Percentiles rank a stretch among this genome's conserved stretches.
Conservation (phyloP, 2,113 vertebrate species). For the Anarrhichthys ocellatus region DNA sequence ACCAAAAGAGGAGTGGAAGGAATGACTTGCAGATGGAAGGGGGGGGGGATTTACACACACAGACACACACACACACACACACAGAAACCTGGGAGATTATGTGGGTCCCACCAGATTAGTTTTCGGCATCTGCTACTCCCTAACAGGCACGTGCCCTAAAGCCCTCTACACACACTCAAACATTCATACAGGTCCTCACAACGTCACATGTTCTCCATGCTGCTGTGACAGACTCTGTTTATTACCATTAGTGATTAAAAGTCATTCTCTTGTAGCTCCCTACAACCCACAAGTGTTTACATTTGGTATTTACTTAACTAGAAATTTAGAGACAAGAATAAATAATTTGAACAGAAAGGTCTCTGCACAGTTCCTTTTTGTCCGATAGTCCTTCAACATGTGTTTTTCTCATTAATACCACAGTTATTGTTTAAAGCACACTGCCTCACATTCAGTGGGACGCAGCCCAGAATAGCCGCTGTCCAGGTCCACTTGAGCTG, state of each 20-base stretch:
- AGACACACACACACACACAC: slow-evolving; percentile 1
- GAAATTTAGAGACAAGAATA: not conserved
- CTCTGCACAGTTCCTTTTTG: not conserved
- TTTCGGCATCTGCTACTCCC: slow-evolving; percentile 66
- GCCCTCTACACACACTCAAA: not conserved
- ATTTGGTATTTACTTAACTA: not conserved
- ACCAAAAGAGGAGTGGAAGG: slow-evolving; percentile 21
- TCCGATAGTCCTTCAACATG: not conserved
- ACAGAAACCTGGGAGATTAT: slow-evolving; percentile 60
- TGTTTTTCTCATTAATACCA: slow-evolving; percentile 18
- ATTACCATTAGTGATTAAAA: not conserved
- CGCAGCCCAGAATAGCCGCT: slow-evolving; percentile 27
- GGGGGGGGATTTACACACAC: slow-evolving; percentile 1
- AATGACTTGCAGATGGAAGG: slow-evolving; percentile 30
- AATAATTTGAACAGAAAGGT: not conserved
- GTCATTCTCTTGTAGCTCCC: not conserved
- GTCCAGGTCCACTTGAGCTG: slow-evolving; percentile 23
- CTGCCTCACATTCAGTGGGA: slow-evolving; percentile 17
- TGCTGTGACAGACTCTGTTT: not conserved
- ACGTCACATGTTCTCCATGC: not conserved
- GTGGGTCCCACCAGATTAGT: slow-evolving; percentile 73
- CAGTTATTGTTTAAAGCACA: not conserved
- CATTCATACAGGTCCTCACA: not conserved
- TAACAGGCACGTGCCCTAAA: slow-evolving; percentile 43
- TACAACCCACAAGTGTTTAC: not conserved